Evolutionary conservation across 2,888 invertebrate species (phyloP), one percentile per base, ranked within the genome.

Genomic region (Xylocampa areola): DNA sequence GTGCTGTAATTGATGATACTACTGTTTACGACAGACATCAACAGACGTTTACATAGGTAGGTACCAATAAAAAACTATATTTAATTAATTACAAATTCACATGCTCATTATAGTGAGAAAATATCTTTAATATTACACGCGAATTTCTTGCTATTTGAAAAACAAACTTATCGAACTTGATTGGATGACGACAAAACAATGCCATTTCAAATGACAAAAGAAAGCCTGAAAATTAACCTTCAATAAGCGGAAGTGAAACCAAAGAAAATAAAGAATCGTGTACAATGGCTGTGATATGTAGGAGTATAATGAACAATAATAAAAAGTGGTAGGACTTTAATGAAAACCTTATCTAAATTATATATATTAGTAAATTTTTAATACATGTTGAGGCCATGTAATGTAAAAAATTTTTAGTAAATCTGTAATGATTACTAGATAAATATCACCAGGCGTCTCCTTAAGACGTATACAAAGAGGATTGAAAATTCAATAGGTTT

Each of bases 81-180:
- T 13, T 14, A 39, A 10, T 25, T 36, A 5, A 32, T 14, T n/a
- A 13, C 7, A 14, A 29, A 27, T 17, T 33, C 33, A 36, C 29
- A 33, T 25, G 23, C 13, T 25, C 14, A 17, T 23, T 17, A 11
- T 16, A 11, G 7, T 21, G 14, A 37, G 13, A 11, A 48, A 59
- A 66, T 51, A 29, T 16, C n/a, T n/a, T n/a, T n/a, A n/a, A n/a
- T n/a, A n/a, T 23, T 25, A 23, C 35, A 33, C 21, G 30, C 39
- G 2, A 51, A 59, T 44, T 64, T 51, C 32, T 29, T 32, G 39
- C 36, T 55, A 44, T 53, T 67, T 27, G 52, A 43, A 48, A 47
- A 51, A 41, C 39, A 14, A 14, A 61, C 41, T 43, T 36, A 52
- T n/a, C 45, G 45, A 40, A 25, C 16, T 53, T 19, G n/a, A 32